Evolutionary conservation across 2,888 invertebrate genomes (phyloP).

Genomic region (Stenotaenia linearis): DNA sequence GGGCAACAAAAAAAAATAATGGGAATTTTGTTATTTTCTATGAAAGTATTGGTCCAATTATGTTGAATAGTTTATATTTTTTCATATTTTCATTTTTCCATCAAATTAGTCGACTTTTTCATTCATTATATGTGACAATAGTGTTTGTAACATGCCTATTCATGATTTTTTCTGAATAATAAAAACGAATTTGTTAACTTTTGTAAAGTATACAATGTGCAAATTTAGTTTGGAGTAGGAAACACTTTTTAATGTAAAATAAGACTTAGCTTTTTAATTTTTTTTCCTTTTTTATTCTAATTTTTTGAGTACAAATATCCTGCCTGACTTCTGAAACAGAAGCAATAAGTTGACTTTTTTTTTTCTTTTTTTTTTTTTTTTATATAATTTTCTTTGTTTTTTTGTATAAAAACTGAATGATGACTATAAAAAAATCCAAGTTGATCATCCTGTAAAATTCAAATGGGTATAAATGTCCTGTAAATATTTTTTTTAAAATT

Average conservation of each 20-base stretch:
- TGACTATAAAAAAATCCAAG: conserved; percentile 8
- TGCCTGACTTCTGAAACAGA: conserved; percentile 11
- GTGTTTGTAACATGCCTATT: conserved; percentile 14
- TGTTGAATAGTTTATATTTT: conserved; percentile 26
- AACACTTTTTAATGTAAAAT: not conserved
- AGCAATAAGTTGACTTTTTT: conserved; percentile 10
- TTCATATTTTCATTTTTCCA: not conserved
- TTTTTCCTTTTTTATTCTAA: not conserved
- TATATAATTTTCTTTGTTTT: not conserved
- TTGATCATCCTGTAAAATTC: not conserved
- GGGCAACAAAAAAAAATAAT: conserved; percentile 10
- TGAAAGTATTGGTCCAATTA: conserved; percentile 11
- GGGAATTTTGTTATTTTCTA: conserved; percentile 4
- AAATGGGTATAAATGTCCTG: conserved; percentile 24
- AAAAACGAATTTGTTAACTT: not conserved
- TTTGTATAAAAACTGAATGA: not conserved
- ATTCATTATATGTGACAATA: conserved; percentile 31
- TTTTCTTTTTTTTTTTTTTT: not conserved
- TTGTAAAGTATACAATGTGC: conserved; percentile 14
- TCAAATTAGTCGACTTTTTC: conserved; percentile 1
- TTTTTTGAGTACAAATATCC: conserved; percentile 10
- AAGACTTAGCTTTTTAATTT: not conserved
- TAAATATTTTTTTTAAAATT: conserved; percentile 4
- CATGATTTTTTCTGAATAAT: not conserved
- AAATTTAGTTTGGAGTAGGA: not conserved